Base-by-base conservation (phyloP, 2,797 vertebrate genomes). In the Platalea minor region DNA sequence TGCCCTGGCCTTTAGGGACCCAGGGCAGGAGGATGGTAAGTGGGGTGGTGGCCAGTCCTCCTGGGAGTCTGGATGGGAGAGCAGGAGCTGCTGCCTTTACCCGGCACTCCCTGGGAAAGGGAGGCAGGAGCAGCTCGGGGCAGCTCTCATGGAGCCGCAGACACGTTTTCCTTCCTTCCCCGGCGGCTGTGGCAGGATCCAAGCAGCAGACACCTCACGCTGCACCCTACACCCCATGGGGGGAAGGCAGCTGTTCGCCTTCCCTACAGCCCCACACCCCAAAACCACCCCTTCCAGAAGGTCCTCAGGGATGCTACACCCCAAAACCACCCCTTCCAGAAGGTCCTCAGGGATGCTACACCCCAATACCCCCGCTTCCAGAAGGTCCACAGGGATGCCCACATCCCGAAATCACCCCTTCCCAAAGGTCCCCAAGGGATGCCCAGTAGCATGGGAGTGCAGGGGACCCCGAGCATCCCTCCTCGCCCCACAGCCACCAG, bases 221-320 rank as follows among this genome's bases (percentile, higher is more conserved):
- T 11, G 37, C 48, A 31, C 35, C 78, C 65, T 24, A 5, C 28
- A 37, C 14, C 50, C 35, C 39, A 11, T 1, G 0, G 16, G 10
- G 10, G 15, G 5, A 64, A 53, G 0, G 2, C 31, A n/a, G 57
- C 21, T 35, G 15, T 72, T 64, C 69, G 76, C 78, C 68, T 69
- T 51, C 65, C 61, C 72, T 41, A 60, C 79, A 88, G 37, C 51
- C 19, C 69, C 29, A 7, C 33, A 74, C 9, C 33, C 48, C 7
- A 9, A 60, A 88, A 5, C 3, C 6, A 35, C 5, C 41, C 13
- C 2, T 77, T 51, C 64, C 2, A 0, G 4, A 17, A 60, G 6
- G 3, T 35, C 2, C 5, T 0, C 2, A 39, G 0, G 20, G 9
- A 69, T 43, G 5, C 13, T 9, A 28, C 31, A 29, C 5, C 11